phyloP scores from a whole-genome alignment of 1,140 invertebrate genomes.

The Drosophila biarmipes region DNA sequence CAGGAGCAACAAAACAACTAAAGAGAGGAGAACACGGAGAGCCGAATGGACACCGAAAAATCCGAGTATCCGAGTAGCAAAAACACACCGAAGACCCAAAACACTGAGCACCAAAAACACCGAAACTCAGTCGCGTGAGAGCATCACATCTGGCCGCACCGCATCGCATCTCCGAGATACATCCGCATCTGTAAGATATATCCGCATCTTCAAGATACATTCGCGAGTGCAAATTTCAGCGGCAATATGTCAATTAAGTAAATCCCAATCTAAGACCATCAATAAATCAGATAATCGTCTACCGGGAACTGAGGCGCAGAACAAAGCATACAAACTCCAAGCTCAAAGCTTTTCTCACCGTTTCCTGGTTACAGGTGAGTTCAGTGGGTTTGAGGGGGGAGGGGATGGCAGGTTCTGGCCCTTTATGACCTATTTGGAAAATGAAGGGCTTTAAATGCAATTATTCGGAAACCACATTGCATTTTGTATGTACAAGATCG shows the following conservation, averaged over 20 bases:
- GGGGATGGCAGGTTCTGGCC: constrained; percentile 6
- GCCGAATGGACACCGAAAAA: constrained; percentile 41
- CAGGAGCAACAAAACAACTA: constrained; percentile 62
- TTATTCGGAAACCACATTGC: constrained; percentile 34
- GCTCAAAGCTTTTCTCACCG: constrained; percentile 41
- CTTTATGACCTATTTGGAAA: constrained; percentile 52
- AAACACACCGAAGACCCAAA: constrained; percentile 27
- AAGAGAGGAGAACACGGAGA: constrained; percentile 22
- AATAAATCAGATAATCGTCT: not conserved
- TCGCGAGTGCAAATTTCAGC: constrained; percentile 51
- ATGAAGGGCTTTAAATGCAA: constrained; percentile 44
- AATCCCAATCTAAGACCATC: constrained; percentile 7
- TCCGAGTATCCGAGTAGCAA: constrained; percentile 9
- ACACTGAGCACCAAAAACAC: constrained; percentile 32
- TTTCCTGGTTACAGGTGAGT: constrained; percentile 54
- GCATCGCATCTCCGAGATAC: constrained; percentile 38
- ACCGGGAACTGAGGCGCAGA: not conserved
- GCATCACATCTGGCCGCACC: constrained; percentile 65
- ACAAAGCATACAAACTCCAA: not conserved
- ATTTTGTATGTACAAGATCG: constrained; percentile 1
- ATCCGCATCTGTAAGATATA: constrained; percentile 26
- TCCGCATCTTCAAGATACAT: constrained; percentile 20
- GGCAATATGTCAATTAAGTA: constrained; percentile 44
- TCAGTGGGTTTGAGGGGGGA: not conserved
- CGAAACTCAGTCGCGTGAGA: constrained; percentile 63